These are phyloP conservation scores for Bolinopsis microptera DNA, from an alignment of 37 sponge, comb jelly and placozoan genomes.

Conservation along the genomic window DNA sequence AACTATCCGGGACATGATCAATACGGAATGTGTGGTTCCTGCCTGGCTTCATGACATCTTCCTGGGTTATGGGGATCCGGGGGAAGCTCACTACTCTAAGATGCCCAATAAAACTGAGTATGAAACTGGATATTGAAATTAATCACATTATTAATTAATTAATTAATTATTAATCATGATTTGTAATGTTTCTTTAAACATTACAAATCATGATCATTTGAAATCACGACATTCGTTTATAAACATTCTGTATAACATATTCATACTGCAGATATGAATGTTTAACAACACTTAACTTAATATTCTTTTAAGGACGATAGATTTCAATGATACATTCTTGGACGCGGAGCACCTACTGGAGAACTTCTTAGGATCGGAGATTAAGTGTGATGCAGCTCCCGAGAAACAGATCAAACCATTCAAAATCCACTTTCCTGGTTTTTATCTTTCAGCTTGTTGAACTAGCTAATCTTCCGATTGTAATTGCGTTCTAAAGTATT, in stretches of 20 bases:
- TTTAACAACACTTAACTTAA: background rate
- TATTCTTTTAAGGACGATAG: conserved; percentile 66
- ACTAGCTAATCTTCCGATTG: too few species aligned
- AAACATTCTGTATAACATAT: too few species aligned
- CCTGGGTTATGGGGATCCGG: conserved; percentile 96
- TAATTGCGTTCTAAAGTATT: too few species aligned
- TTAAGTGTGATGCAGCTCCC: conserved; percentile 18
- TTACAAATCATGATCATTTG: too few species aligned
- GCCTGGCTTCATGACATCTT: conserved; percentile 96
- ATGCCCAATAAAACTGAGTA: conserved; percentile 14
- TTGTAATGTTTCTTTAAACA: too few species aligned
- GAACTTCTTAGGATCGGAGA: conserved; percentile 79
- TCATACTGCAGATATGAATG: background rate
- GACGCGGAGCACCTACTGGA: conserved; percentile 78
- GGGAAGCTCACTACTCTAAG: conserved; percentile 85
- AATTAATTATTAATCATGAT: too few species aligned
- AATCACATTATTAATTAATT: too few species aligned
- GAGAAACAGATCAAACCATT: conserved; percentile 54
- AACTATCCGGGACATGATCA: conserved; percentile 94
- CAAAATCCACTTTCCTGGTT: conserved; percentile 44
- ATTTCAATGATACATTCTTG: conserved; percentile 97
- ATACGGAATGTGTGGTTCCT: conserved; percentile 96
- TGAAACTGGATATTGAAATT: too few species aligned
- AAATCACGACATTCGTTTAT: too few species aligned
- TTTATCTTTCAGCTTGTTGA: too few species aligned